Base-by-base conservation (phyloP, 2,113 vertebrate species). In the Cariama cristata region DNA sequence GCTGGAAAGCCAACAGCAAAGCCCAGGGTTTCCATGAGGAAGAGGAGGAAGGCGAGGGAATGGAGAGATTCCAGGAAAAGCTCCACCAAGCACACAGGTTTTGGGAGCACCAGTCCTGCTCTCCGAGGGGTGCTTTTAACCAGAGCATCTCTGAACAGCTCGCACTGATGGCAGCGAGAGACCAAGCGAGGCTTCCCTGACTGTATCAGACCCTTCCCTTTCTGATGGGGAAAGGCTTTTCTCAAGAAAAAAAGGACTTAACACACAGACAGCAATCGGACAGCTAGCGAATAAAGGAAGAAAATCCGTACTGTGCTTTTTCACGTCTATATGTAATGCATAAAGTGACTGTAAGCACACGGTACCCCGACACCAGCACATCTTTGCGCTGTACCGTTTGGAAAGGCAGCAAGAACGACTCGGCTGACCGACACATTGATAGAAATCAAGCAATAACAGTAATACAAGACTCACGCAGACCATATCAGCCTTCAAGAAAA, bases 381-480 rank as follows among this genome's bases (percentile, higher is more conserved):
- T 16, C 23, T 47, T 53, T 14, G 8, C 27, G 4, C 8, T 13
- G 1, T 3, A 0, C 14, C 16, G 21, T 4, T 5, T 4, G 4
- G n/a, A 44, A 79, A 11, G 21, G 4, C 44, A 33, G 38, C n/a
- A 27, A 49, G 24, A 69, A 12, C n/a, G 55, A 14, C 66, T 42
- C 55, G 8, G 23, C 22, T 12, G 4, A 8, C 26, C 26, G 18
- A 27, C 6, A 1, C 3, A 5, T 3, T 16, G 49, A 15, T 5
- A 28, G 23, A 49, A 74, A 44, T 5, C 8, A 11, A 17, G 7
- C 6, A 28, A 21, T 7, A 45, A 4, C 28, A 52, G 1, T 13
- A 50, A 16, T 2, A 8, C 1, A 8, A 38, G 24, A 7, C 19
- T 47, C 32, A 11, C 21, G 6, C 3, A 23, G 9, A 16, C 59